A percentile compares a stretch with the other conserved stretches of the same genome.
Conservation (phyloP, 2,888 invertebrate species). For the Ernsta delagoae region DNA sequence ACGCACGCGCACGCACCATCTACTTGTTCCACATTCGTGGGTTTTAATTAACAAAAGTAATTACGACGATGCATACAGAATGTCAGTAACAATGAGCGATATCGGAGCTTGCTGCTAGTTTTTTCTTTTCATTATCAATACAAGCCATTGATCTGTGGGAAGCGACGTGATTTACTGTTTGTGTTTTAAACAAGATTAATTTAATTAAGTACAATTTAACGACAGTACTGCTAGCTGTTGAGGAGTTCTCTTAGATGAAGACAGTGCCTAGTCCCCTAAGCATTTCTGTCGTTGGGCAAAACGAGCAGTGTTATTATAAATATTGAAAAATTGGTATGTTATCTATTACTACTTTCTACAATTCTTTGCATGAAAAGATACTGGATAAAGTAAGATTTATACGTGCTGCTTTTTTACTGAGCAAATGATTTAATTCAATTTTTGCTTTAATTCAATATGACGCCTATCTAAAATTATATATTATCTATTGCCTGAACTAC, state of each 20-base stretch:
- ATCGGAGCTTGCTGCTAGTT: not conserved
- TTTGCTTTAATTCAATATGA: not conserved
- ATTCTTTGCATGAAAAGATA: no score
- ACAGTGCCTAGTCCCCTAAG: not conserved
- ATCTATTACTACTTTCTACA: no score
- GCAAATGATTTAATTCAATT: no score
- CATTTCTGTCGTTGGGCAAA: no score
- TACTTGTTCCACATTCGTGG: conserved; percentile 29
- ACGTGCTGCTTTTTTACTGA: no score
- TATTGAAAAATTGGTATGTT: no score
- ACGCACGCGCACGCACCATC: conserved; percentile 29
- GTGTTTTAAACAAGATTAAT: not conserved
- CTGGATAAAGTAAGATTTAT: no score
- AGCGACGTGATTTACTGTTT: not conserved
- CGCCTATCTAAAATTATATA: not conserved
- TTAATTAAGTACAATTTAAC: not conserved
- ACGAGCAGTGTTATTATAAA: no score
- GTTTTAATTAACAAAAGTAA: conserved; percentile 30
- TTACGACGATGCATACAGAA: conserved; percentile 14
- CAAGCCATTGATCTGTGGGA: not conserved
- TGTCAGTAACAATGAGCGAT: conserved; percentile 5
- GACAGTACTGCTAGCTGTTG: not conserved
- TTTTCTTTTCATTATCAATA: not conserved
- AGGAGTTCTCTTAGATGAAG: no score
- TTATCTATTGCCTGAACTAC: conserved; percentile 1